Percentiles rank a stretch among this genome's conserved stretches.
Evolutionary conservation across 2,888 invertebrate genomes (phyloP).

Genomic region (Ichneumoninae sp.): DNA sequence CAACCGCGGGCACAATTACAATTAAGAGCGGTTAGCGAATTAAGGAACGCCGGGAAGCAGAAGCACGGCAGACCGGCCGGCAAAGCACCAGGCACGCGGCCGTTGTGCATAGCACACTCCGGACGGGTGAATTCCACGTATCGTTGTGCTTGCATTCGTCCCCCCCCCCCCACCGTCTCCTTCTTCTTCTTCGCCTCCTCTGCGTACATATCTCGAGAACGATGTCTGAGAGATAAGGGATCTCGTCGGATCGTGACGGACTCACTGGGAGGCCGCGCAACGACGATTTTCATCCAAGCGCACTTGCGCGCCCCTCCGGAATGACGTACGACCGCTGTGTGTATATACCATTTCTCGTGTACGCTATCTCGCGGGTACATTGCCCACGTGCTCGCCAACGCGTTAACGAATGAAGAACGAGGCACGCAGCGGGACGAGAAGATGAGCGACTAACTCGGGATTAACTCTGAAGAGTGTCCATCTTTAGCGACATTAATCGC

Average conservation of each 20-base stretch:
- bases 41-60: slow-evolving; percentile 79
- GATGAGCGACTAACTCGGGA: slow-evolving; percentile 52
- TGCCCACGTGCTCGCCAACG: slow-evolving; percentile 60
- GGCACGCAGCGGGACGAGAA: slow-evolving; percentile 61
- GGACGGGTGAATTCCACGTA: slow-evolving; percentile 74
- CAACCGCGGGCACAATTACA: slow-evolving; percentile 83
- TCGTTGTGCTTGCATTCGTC: slow-evolving; percentile 63
- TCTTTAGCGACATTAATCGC: slow-evolving; percentile 5
- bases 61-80: slow-evolving; percentile 68
- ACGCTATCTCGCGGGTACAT: slow-evolving; percentile 27
- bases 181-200: slow-evolving; percentile 5
- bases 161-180: slow-evolving; percentile 22
- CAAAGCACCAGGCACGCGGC: slow-evolving; percentile 18
- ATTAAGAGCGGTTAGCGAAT: slow-evolving; percentile 84
- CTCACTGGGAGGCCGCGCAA: slow-evolving; percentile 20
- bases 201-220: slow-evolving; percentile 38
- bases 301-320: slow-evolving; percentile 21
- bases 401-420: slow-evolving; percentile 68
- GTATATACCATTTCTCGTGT: slow-evolving; percentile 35
- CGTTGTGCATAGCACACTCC: slow-evolving; percentile 14
- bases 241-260: slow-evolving; percentile 37
- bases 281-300: slow-evolving; percentile 46
- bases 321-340: background rate
- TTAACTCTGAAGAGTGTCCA: slow-evolving; percentile 40
- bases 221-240: slow-evolving; percentile 59